Evolutionary conservation across 2,797 vertebrate genomes (phyloP).

Genomic region (Hippoglossus hippoglossus): DNA sequence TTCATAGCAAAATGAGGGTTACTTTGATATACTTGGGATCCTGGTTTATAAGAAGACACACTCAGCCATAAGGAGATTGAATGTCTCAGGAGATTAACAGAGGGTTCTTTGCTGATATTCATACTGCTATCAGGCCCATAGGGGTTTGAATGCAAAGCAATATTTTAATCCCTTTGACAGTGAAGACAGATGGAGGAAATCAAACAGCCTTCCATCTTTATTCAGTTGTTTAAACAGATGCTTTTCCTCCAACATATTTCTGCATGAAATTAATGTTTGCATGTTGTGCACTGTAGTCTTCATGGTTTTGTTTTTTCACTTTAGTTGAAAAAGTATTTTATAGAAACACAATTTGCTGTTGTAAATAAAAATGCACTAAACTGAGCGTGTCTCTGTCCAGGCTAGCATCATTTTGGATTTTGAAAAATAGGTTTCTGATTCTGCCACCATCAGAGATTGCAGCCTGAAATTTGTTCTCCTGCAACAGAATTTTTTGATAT

Average conservation of each 20-base stretch:
- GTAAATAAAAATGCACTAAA: too few species aligned
- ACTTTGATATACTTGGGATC: not conserved
- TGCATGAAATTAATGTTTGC: not conserved
- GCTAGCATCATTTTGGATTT: too few species aligned
- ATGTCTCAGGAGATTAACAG: conserved; percentile 3
- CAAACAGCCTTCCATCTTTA: not conserved
- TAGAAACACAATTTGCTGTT: too few species aligned
- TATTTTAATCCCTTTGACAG: not conserved
- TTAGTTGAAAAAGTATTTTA: too few species aligned
- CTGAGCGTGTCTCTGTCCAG: too few species aligned
- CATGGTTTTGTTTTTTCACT: not conserved
- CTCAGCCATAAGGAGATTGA: not conserved
- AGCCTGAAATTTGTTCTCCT: too few species aligned
- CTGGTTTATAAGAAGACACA: not conserved
- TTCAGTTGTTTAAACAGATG: not conserved
- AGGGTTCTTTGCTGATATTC: not conserved
- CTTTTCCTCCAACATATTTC: not conserved
- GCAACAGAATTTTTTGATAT: too few species aligned
- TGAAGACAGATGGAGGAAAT: not conserved
- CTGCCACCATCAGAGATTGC: too few species aligned
- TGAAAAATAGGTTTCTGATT: too few species aligned
- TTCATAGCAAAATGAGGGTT: not conserved
- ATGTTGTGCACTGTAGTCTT: not conserved
- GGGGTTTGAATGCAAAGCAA: not conserved
- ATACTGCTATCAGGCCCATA: not conserved